These are phyloP conservation scores for Rallus crepitans DNA, from an alignment of 2,797 vertebrate species.

Conservation along the genomic window DNA sequence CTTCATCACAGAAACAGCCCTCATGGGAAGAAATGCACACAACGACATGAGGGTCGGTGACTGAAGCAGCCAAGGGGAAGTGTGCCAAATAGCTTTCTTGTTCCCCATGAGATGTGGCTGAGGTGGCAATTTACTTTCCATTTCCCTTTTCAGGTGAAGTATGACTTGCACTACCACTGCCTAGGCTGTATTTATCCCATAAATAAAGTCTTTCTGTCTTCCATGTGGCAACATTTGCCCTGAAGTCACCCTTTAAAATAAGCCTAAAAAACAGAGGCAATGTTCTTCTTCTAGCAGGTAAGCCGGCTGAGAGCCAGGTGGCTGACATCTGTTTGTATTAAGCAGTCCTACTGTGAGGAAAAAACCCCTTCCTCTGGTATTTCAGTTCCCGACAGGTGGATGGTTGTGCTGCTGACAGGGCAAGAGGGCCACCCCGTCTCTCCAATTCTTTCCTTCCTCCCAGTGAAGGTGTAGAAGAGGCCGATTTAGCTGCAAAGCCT, in stretches of 20 bases:
- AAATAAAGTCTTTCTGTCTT: slow-evolving; percentile 34
- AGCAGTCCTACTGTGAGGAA: background rate
- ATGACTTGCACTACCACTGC: background rate
- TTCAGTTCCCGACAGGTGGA: background rate
- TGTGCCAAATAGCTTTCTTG: background rate
- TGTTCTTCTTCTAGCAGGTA: background rate
- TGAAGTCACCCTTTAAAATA: slow-evolving; percentile 7
- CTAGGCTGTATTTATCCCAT: background rate
- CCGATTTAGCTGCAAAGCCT: background rate
- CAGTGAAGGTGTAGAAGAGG: background rate
- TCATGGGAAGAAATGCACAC: background rate
- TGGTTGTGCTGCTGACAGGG: background rate
- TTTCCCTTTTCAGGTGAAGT: slow-evolving; percentile 21
- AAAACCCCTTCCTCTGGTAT: background rate
- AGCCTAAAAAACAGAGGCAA: background rate
- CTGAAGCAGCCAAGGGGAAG: background rate
- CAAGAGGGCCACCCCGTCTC: background rate
- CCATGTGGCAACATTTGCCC: background rate
- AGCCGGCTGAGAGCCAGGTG: background rate
- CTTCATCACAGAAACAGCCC: background rate
- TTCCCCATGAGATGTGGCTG: background rate
- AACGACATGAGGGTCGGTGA: background rate
- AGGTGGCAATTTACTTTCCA: background rate
- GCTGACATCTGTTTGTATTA: background rate
- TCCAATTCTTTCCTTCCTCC: background rate